Conservation (phyloP, 2,113 vertebrate species). For the Chamaea fasciata region DNA sequence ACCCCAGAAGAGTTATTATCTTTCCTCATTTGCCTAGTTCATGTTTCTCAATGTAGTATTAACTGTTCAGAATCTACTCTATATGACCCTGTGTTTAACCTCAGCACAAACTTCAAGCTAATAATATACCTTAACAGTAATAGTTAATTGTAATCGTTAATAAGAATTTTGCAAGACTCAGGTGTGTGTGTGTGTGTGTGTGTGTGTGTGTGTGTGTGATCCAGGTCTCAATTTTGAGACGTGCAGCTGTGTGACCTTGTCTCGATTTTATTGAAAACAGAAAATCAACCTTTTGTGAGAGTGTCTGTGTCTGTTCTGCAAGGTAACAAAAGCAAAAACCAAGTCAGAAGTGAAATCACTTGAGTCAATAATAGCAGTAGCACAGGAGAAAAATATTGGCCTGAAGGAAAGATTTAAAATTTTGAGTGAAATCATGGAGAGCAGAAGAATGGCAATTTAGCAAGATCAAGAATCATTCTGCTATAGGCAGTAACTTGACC, state of each 20-base stretch:
- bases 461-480: not conserved
- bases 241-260: not conserved
- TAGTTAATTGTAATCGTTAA: not conserved
- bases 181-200: not conserved
- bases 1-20: not conserved
- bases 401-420: not conserved
- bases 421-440: not conserved
- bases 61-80: not conserved
- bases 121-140: not conserved
- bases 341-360: conserved; percentile 3
- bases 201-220: not conserved
- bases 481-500: not conserved
- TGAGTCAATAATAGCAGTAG: not conserved
- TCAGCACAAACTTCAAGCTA: not conserved
- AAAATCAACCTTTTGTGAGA: not conserved
- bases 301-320: not conserved
- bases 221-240: not conserved
- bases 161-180: not conserved
- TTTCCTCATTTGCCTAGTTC: not conserved
- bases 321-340: not conserved
- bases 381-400: not conserved
- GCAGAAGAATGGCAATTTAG: not conserved
- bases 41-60: not conserved
- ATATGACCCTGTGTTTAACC: not conserved
- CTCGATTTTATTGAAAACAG: not conserved